A percentile compares a stretch with the other conserved stretches of the same genome.
Evolutionary conservation across 2,888 invertebrate genomes (phyloP).

Genomic region (Eupelmus urozonus): DNA sequence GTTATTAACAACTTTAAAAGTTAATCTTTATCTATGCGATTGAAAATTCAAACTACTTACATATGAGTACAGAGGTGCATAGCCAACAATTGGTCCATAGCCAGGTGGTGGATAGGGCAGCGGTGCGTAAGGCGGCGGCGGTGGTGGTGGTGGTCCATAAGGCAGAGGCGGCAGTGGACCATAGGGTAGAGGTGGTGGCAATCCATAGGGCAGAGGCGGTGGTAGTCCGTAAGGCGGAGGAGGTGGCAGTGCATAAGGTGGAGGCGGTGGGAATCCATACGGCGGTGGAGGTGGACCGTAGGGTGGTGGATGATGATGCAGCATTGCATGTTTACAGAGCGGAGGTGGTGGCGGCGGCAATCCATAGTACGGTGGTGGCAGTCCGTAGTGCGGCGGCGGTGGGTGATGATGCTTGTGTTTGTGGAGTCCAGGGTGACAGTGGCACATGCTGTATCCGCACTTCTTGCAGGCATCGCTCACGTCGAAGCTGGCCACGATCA

Average conservation of each 20-base stretch:
- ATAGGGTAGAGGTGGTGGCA: not conserved
- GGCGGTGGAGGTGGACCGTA: not conserved
- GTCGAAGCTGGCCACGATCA: conserved; percentile 43
- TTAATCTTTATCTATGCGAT: no score
- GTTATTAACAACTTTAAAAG: no score
- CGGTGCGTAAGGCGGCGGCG: not conserved
- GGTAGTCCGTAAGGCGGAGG: no score
- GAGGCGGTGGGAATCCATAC: not conserved
- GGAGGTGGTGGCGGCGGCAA: not conserved
- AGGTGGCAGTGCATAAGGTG: not conserved
- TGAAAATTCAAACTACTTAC: no score
- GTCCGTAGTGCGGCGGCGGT: not conserved
- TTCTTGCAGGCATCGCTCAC: conserved; percentile 54
- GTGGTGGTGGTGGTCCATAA: no score
- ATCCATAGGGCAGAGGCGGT: not conserved
- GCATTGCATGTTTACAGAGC: no score
- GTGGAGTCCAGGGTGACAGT: conserved; percentile 16
- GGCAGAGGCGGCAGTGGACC: no score
- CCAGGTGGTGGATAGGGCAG: not conserved
- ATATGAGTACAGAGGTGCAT: not conserved
- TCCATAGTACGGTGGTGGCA: not conserved
- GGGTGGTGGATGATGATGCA: not conserved
- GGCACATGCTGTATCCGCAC: conserved; percentile 43
- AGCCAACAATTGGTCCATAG: not conserved
- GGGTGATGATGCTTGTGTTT: not conserved